Percentiles rank a stretch among this genome's conserved stretches.
These are phyloP conservation scores for Theocolax elegans DNA, from an alignment of 1,140 invertebrate species.

Conservation along the genomic window DNA sequence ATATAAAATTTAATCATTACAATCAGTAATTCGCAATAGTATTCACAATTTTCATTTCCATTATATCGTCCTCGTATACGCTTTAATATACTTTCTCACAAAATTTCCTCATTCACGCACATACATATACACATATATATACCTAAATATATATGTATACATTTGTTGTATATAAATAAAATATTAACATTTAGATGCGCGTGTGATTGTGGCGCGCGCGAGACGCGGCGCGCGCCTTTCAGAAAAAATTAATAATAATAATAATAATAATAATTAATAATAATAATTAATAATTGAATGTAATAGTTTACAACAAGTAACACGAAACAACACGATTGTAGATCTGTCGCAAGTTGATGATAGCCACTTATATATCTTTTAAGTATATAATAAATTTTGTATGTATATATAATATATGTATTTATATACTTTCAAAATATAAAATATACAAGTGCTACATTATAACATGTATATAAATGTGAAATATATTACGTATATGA, in stretches of 20 bases:
- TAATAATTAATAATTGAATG: too few species aligned
- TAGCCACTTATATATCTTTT: slow-evolving; percentile 33
- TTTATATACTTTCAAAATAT: slow-evolving; percentile 31
- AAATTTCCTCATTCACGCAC: not conserved
- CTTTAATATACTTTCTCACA: slow-evolving; percentile 37
- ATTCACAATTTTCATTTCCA: slow-evolving; percentile 4
- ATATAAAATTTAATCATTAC: too few species aligned
- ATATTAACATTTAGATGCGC: slow-evolving; percentile 41
- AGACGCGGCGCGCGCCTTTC: slow-evolving; percentile 13
- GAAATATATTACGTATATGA: slow-evolving; percentile 36
- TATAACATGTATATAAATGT: slow-evolving; percentile 35
- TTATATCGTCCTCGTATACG: slow-evolving; percentile 20
- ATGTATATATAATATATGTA: slow-evolving; percentile 28
- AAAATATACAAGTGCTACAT: slow-evolving; percentile 39
- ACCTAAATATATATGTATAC: too few species aligned
- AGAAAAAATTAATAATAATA: too few species aligned
- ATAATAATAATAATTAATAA: too few species aligned
- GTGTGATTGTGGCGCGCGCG: slow-evolving; percentile 4
- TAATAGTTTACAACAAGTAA: slow-evolving; percentile 39
- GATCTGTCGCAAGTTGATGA: slow-evolving; percentile 34
- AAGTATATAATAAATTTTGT: too few species aligned
- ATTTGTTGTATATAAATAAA: slow-evolving; percentile 36
- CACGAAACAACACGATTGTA: slow-evolving; percentile 40
- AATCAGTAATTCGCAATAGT: slow-evolving; percentile 13
- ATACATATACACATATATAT: too few species aligned